Conservation (phyloP, 2,888 invertebrate genomes). For the Mimachlamys varia region DNA sequence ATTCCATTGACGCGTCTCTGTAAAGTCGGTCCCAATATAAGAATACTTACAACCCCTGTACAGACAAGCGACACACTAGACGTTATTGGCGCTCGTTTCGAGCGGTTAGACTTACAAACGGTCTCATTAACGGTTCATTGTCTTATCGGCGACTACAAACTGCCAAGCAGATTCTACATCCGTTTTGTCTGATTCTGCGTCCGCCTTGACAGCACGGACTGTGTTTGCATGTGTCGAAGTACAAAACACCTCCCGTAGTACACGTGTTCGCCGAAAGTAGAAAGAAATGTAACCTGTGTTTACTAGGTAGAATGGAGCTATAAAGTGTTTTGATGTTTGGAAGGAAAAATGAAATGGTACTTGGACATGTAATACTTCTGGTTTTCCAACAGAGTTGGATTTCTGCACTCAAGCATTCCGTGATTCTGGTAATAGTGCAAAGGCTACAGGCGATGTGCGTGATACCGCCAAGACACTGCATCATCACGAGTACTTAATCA, state of each 20-base stretch:
- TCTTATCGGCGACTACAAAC: not conserved
- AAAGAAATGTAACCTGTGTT: too few relatives aligned
- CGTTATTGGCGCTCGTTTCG: not conserved
- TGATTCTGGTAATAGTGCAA: not conserved
- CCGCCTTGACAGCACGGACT: not conserved
- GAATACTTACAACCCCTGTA: not conserved
- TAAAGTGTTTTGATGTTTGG: not conserved
- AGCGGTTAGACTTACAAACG: not conserved
- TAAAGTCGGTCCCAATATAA: not conserved
- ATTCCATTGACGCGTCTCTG: not conserved
- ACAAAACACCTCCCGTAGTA: not conserved
- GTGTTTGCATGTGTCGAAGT: not conserved
- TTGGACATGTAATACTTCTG: conserved; percentile 5
- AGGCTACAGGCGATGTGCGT: not conserved
- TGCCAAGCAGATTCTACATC: not conserved
- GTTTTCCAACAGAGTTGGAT: not conserved
- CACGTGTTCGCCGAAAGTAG: not conserved
- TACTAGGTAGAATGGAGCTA: not conserved
- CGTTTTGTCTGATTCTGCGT: not conserved
- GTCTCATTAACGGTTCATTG: not conserved
- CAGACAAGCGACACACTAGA: not conserved
- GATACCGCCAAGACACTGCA: not conserved
- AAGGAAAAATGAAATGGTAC: not conserved
- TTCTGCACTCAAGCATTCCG: conserved; percentile 3
- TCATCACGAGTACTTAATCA: not conserved